Percentiles rank a stretch among this genome's conserved stretches.
These are phyloP conservation scores for Drosophila novamexicana DNA, from an alignment of 1,140 invertebrate genomes.

Conservation along the genomic window DNA sequence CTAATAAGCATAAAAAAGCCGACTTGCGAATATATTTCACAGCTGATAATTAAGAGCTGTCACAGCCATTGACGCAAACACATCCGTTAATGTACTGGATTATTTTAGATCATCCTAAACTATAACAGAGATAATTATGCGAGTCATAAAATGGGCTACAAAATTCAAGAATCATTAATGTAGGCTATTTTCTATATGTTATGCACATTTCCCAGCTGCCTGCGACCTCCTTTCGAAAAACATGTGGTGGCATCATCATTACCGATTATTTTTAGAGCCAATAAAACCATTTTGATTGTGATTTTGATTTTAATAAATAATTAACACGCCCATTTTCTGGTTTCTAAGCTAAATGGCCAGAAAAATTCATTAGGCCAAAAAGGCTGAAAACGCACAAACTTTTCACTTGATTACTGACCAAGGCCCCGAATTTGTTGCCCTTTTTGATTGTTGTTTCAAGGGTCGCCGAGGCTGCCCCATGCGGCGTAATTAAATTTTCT, in stretches of 20 bases:
- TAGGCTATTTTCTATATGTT: background rate
- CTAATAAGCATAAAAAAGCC: constrained; percentile 37
- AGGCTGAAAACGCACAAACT: constrained; percentile 47
- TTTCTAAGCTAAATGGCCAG: constrained; percentile 48
- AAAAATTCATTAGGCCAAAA: constrained; percentile 71
- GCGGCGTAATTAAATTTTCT: constrained; percentile 80
- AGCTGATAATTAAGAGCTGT: constrained; percentile 67
- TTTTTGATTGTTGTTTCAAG: constrained; percentile 58
- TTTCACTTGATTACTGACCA: constrained; percentile 75
- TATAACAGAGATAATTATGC: constrained; percentile 39
- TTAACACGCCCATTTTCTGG: constrained; percentile 67
- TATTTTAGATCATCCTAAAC: constrained; percentile 34
- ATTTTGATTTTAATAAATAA: constrained; percentile 38
- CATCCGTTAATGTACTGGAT: constrained; percentile 62
- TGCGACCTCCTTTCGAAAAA: constrained; percentile 57
- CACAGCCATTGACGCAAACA: constrained; percentile 31
- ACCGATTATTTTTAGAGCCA: constrained; percentile 44
- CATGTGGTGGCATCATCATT: constrained; percentile 50
- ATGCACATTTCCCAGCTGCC: constrained; percentile 18
- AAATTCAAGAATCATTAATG: constrained; percentile 38
- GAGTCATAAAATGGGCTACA: constrained; percentile 9
- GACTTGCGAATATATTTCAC: constrained; percentile 56
- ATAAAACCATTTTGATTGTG: constrained; percentile 42
- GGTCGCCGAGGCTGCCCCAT: constrained; percentile 63
- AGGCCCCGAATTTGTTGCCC: constrained; percentile 40